Base-by-base conservation (phyloP, 2,797 vertebrate genomes). In the Kryptopterus vitreolus region DNA sequence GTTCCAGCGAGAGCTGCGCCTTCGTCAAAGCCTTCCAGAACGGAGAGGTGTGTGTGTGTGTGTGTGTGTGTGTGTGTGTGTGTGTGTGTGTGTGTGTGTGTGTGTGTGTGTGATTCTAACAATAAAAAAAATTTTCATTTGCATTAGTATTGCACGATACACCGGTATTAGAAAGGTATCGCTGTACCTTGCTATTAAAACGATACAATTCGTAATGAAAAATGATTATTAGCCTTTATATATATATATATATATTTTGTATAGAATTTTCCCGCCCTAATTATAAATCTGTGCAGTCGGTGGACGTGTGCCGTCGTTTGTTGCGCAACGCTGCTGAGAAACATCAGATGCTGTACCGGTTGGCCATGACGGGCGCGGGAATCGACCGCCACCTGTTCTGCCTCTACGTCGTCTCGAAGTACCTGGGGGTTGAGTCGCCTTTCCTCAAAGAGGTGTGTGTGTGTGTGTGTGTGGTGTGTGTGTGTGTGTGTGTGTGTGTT, bases 381-480 rank as follows among this genome's bases (percentile, higher is more conserved):
- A 92, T 96, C 0, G 96, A 98, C 88, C 90, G 96, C 22, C 96
- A 97, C 89, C 94, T 97, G 77, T 96, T 97, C 68, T 96, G 96
- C 52, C 95, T 98, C 80, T 95, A 95, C 3, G 87, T 97, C 16
- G 93, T 96, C 58, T 96, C 96, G 48, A 94, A 94, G 70, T 95
- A 96, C 86, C 94, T 98, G 6, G 91, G 91, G 48, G 84, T 95
- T 68, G 94, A 95, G 78, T 95, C 96, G 0, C 93, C 95, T 46
- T 98, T 98, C 89, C 89, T 98, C 55, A 92, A 94, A 83, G 93
- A 98, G 95, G 96, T 97, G 75, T 22, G n/a, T 78, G 31, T 48
- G 38, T 26, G 65, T n/a, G 61, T 31, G 18, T 20, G 29, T 20
- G 29, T 3, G 4, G 29, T 3, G 4, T 20, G 59, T 9, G 35